Conservation (phyloP, 2,797 vertebrate genomes). For the Cuniculus paca region DNA sequence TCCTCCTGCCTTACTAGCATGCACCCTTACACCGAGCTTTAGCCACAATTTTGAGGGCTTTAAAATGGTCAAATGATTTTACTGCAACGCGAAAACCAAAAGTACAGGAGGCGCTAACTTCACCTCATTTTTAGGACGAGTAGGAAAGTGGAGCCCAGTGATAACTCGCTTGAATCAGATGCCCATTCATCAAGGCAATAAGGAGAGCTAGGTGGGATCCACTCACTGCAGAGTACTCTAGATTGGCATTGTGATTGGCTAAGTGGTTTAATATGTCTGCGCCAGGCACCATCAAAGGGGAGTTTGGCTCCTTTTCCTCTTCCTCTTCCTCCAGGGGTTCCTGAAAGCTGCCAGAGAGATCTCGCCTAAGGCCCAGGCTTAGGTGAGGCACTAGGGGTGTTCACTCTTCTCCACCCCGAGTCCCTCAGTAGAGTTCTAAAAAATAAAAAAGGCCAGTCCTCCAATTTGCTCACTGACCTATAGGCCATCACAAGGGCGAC, state of each 20-base stretch:
- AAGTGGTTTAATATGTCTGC: constrained; percentile 97
- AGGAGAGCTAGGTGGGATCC: neutral
- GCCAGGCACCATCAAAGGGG: constrained; percentile 98
- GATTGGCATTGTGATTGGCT: constrained; percentile 94
- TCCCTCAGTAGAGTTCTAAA: neutral
- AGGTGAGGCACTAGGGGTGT: neutral
- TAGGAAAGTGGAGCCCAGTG: neutral
- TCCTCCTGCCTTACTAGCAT: neutral
- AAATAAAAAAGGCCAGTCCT: neutral
- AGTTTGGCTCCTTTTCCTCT: constrained; percentile 90
- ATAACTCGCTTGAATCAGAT: neutral
- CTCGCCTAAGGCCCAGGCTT: neutral
- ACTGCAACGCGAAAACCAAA: neutral
- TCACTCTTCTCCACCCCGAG: neutral
- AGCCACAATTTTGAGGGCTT: neutral
- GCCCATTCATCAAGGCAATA: neutral
- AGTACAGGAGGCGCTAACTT: neutral
- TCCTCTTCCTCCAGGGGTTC: constrained; percentile 94
- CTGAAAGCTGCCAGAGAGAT: constrained; percentile 93
- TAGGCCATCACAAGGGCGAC: constrained; percentile 99
- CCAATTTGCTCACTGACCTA: constrained; percentile 90
- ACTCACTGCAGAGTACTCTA: constrained; percentile 95
- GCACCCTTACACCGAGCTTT: neutral
- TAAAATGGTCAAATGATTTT: neutral
- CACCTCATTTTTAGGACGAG: neutral